These are phyloP conservation scores for Pithys albifrons DNA, from an alignment of 2,113 vertebrate species.

Conservation along the genomic window DNA sequence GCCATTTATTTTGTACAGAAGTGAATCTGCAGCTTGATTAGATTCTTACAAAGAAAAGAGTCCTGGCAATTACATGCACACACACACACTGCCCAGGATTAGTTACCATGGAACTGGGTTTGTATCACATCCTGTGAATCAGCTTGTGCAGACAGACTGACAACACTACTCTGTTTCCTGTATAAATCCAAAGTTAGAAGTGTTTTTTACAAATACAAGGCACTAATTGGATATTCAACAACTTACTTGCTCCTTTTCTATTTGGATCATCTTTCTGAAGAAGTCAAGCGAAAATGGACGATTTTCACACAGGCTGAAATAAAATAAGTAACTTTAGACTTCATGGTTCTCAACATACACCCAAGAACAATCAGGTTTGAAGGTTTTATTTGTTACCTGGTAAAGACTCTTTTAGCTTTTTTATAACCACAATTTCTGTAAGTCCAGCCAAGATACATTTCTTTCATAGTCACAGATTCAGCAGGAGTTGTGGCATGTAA, in stretches of 20 bases:
- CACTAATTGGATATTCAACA: neutral
- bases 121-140: neutral
- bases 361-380: neutral
- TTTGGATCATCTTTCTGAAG: slow-evolving; percentile 90
- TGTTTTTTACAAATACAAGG: neutral
- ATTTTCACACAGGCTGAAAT: slow-evolving; percentile 85
- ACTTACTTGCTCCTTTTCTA: slow-evolving; percentile 93
- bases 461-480: slow-evolving; percentile 85
- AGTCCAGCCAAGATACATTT: slow-evolving; percentile 90
- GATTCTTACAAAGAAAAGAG: slow-evolving; percentile 18
- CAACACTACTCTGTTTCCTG: neutral
- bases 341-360: neutral
- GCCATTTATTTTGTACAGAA: slow-evolving; percentile 13
- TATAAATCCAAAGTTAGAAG: neutral
- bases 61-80: neutral
- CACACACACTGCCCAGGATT: neutral
- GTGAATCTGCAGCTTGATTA: slow-evolving; percentile 31
- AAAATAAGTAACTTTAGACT: neutral
- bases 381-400: slow-evolving; percentile 75
- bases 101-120: slow-evolving; percentile 24
- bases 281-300: slow-evolving; percentile 87
- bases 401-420: slow-evolving; percentile 86
- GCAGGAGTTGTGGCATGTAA: slow-evolving; percentile 71
- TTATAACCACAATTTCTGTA: slow-evolving; percentile 85
- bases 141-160: neutral